phyloP scores from a whole-genome alignment of 35 echinoderm and acorn worm genomes.

The Chiridota heheva region DNA sequence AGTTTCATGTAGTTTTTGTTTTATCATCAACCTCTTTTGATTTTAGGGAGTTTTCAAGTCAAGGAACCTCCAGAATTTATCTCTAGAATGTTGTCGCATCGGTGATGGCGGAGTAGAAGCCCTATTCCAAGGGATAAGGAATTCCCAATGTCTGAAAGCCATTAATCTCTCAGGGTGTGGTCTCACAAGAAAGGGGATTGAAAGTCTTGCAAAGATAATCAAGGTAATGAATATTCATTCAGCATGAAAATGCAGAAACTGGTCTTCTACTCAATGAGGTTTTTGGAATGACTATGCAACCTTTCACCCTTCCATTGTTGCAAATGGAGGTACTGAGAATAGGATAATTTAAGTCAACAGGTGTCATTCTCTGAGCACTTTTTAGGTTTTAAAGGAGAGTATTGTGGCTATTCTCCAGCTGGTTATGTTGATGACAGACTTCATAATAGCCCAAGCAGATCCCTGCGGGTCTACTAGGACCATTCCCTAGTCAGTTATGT shows the following conservation, averaged over 20 bases:
- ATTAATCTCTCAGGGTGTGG: slow-evolving; percentile 87
- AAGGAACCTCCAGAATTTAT: slow-evolving; percentile 72
- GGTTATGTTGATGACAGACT: too few relatives aligned
- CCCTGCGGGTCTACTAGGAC: too few relatives aligned
- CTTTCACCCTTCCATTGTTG: neutral
- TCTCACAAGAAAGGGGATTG: slow-evolving; percentile 69
- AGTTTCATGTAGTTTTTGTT: too few relatives aligned
- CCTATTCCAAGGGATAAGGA: slow-evolving; percentile 65
- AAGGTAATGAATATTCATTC: slow-evolving; percentile 54
- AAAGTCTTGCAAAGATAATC: slow-evolving; percentile 73
- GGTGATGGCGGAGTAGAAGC: slow-evolving; percentile 60
- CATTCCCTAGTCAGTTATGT: too few relatives aligned
- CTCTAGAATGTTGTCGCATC: slow-evolving; percentile 84
- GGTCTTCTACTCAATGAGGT: neutral
- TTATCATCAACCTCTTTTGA: too few relatives aligned
- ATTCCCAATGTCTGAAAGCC: slow-evolving; percentile 47
- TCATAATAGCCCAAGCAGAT: too few relatives aligned
- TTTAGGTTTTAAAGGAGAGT: too few relatives aligned
- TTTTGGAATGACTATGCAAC: neutral
- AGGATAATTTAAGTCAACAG: neutral
- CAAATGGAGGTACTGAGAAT: neutral
- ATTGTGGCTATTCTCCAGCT: too few relatives aligned
- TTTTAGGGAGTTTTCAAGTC: slow-evolving; percentile 72
- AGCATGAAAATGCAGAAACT: neutral
- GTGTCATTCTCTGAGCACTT: too few relatives aligned